These are phyloP conservation scores for Sebastolobus alascanus DNA, from an alignment of 2,797 vertebrate genomes.

Conservation along the genomic window DNA sequence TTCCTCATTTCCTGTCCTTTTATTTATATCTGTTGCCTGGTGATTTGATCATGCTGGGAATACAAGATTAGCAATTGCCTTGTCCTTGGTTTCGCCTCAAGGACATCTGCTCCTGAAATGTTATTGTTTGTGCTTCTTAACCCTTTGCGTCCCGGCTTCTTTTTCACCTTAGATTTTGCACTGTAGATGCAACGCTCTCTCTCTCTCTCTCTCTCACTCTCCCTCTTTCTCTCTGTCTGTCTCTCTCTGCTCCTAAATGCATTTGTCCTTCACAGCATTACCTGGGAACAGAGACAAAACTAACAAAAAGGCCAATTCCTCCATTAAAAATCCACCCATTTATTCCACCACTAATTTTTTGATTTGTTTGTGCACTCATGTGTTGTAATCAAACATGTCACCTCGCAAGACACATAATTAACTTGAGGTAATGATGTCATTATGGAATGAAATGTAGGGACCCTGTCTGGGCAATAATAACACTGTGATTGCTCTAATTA, in stretches of 20 bases:
- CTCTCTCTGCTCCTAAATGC: conserved; percentile 23
- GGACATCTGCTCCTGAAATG: conserved; percentile 94
- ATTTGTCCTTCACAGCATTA: conserved; percentile 67
- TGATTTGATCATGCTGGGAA: conserved; percentile 97
- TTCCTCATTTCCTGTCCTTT: conserved; percentile 97
- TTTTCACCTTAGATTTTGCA: conserved; percentile 46
- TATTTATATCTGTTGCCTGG: conserved; percentile 97
- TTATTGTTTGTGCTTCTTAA: conserved; percentile 91
- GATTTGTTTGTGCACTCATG: conserved; percentile 71
- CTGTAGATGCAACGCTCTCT: conserved; percentile 19
- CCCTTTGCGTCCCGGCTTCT: conserved; percentile 71
- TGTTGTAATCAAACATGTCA: conserved; percentile 78
- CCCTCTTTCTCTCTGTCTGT: conserved; percentile 4
- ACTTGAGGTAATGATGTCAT: conserved; percentile 76
- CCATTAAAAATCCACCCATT: conserved; percentile 57
- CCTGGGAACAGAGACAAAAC: conserved; percentile 47
- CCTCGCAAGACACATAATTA: conserved; percentile 71
- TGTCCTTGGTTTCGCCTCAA: conserved; percentile 94
- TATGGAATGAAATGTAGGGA: conserved; percentile 69
- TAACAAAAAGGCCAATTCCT: conserved; percentile 51
- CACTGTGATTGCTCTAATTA: conserved; percentile 71
- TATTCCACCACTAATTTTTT: conserved; percentile 60
- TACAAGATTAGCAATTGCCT: conserved; percentile 95
- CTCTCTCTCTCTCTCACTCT: background rate
- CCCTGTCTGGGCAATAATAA: conserved; percentile 65